A percentile compares a stretch with the other conserved stretches of the same genome.
Conservation (phyloP, 2,888 invertebrate species). For the Aporophyla nigra region DNA sequence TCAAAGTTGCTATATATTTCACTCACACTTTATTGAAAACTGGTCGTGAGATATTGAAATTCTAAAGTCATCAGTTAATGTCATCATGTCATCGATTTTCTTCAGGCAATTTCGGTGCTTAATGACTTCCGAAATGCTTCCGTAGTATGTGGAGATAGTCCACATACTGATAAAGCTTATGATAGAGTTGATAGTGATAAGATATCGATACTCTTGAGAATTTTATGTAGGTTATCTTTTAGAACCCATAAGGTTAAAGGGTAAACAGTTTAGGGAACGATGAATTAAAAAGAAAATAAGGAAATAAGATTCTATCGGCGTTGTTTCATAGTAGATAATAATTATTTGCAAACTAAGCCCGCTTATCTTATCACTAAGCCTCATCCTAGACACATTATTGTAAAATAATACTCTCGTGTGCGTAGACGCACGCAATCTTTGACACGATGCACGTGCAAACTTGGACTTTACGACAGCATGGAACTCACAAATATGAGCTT, state of each 20-base stretch:
- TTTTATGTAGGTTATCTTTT: neutral
- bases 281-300: neutral
- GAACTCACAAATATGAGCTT: constrained; percentile 28
- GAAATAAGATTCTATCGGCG: neutral
- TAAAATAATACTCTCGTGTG: constrained; percentile 67
- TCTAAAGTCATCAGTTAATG: neutral
- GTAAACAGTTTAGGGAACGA: neutral
- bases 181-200: constrained; percentile 14
- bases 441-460: constrained; percentile 54
- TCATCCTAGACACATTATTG: constrained; percentile 52
- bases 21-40: constrained; percentile 27
- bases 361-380: constrained; percentile 61
- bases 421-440: constrained; percentile 69
- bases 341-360: constrained; percentile 23
- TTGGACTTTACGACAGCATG: constrained; percentile 32
- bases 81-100: neutral
- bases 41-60: neutral
- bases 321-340: neutral
- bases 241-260: neutral
- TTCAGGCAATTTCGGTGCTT: neutral
- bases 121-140: neutral
- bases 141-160: neutral
- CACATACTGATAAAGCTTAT: constrained; percentile 4
- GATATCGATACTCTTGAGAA: neutral
- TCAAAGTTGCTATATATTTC: constrained; percentile 38